Evolutionary conservation across 2,113 vertebrate species (phyloP), one percentile per base, ranked within the genome.

Genomic region (Hirundichthys speculiger): DNA sequence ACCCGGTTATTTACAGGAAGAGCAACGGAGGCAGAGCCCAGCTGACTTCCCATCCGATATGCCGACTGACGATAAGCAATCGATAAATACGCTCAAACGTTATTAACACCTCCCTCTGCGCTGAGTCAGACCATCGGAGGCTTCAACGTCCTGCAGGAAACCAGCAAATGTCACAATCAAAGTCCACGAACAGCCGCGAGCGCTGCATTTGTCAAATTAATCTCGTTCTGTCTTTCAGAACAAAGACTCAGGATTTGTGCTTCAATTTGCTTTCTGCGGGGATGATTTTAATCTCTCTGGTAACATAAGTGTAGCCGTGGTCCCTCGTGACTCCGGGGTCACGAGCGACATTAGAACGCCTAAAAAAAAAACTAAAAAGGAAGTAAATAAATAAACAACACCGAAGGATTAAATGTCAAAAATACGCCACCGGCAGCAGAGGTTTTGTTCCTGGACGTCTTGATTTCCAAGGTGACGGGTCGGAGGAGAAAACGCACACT

Each of bases 111-210:
- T 75, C 53, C 69, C 73, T 73, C 85, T 86, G 85, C 68, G 73
- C 65, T 58, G 16, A 21, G 52, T 9, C 43, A 16, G 73, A 89
- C 92, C 72, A 76, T 90, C 90, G 49, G 18, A 13, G 11, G 6
- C 20, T 15, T 18, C 49, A 69, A 71, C 72, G 57, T 69, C 64
- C 64, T 55, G 38, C 64, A 57, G n/a, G 39, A 75, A 66, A 57
- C n/a, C 56, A 27, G 63, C 63, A 40, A 5, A 69, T 64, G 18
- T 18, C 52, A 1, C 30, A 54, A 24, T 1, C 30, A 54, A 21
- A 70, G 15, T 42, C 34, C 15, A 45, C 25, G 69, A 60, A 45
- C 20, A 66, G 30, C 10, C 2, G 22, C 27, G 21, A 73, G 3
- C 45, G 15, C 18, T 41, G 48, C 15, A 14, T n/a, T 81, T 46